Percentiles rank a stretch among this genome's conserved stretches.
These are phyloP conservation scores for Argynnis bischoffii DNA, from an alignment of 2,888 invertebrate genomes.

Conservation along the genomic window DNA sequence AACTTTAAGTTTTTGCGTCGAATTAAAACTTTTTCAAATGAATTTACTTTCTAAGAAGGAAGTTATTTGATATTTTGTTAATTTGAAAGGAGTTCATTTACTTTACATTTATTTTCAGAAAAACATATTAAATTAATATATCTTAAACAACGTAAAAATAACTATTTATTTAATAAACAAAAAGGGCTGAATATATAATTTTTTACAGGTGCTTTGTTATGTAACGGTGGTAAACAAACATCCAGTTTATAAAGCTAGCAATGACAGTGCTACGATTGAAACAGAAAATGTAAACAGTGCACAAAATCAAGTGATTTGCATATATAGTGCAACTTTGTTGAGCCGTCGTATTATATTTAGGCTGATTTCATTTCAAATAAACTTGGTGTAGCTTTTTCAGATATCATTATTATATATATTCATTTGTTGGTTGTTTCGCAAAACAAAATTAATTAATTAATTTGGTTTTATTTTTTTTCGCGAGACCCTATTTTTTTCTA, in stretches of 20 bases:
- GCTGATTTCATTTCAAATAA: conserved; percentile 8
- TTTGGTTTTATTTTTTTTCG: too few relatives aligned
- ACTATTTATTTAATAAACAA: too few relatives aligned
- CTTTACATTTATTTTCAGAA: too few relatives aligned
- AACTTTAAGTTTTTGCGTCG: conserved; percentile 15
- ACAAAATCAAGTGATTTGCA: conserved; percentile 31
- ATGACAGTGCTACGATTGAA: conserved; percentile 20
- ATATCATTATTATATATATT: too few relatives aligned
- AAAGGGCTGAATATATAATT: too few relatives aligned
- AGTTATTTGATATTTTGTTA: conserved; percentile 9
- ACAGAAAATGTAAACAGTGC: conserved; percentile 21
- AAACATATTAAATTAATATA: too few relatives aligned
- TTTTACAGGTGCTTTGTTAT: too few relatives aligned
- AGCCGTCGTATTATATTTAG: conserved; percentile 9
- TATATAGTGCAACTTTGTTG: conserved; percentile 21
- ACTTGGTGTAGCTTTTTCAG: background rate
- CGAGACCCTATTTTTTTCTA: too few relatives aligned
- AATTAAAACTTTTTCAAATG: conserved; percentile 11
- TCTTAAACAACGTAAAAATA: too few relatives aligned
- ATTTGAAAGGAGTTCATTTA: background rate
- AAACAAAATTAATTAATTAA: too few relatives aligned
- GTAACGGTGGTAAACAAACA: background rate
- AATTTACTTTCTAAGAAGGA: background rate
- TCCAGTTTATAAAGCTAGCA: background rate
- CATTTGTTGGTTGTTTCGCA: too few relatives aligned